These are phyloP conservation scores for Paguma larvata DNA, from an alignment of 2,797 vertebrate species.

Conservation along the genomic window DNA sequence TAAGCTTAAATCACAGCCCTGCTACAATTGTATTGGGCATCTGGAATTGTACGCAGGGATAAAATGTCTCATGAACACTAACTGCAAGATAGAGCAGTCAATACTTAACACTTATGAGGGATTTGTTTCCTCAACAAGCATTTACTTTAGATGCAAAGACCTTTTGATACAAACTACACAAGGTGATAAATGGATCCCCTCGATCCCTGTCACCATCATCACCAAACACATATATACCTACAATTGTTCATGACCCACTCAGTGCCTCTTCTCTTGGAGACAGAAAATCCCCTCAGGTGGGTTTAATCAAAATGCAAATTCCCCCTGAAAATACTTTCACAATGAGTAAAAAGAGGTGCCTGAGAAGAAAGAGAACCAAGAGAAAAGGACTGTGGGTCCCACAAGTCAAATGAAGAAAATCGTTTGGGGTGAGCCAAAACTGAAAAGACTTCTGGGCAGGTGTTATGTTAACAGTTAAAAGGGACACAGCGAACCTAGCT, in stretches of 20 bases:
- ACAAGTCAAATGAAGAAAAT: background rate
- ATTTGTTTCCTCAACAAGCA: background rate
- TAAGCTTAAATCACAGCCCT: background rate
- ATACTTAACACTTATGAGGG: background rate
- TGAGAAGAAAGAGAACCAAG: background rate
- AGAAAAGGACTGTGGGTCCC: background rate
- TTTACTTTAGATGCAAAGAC: background rate
- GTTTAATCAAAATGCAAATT: background rate
- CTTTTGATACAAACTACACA: background rate
- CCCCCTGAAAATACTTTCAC: background rate
- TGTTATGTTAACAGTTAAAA: background rate
- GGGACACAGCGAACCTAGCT: background rate
- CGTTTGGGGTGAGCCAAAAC: background rate
- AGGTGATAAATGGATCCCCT: background rate
- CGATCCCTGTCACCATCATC: background rate
- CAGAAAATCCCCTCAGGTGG: background rate
- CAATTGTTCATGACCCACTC: background rate
- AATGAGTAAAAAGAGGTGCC: background rate
- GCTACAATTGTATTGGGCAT: background rate
- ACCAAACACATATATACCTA: background rate
- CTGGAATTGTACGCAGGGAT: background rate
- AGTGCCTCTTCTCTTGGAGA: background rate
- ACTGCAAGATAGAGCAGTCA: background rate
- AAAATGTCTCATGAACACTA: background rate
- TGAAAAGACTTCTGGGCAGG: background rate